Evolutionary conservation across 2,888 invertebrate species (phyloP).

Genomic region (Alcis repandata): DNA sequence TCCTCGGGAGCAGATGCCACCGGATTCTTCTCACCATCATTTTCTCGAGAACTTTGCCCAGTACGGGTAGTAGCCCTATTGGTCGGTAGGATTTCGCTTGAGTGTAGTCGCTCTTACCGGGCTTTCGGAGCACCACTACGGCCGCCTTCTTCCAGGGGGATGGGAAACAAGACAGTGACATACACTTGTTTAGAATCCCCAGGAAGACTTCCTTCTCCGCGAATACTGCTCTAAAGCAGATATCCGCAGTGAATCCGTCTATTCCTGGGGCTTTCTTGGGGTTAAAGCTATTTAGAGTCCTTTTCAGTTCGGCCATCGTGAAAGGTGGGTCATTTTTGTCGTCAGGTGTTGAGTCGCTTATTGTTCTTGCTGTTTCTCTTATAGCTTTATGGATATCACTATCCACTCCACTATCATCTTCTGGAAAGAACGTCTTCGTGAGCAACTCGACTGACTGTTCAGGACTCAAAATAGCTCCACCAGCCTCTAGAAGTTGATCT

Average conservation of each 20-base stretch:
- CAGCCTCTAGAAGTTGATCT: neutral
- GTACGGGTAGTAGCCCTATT: constrained; percentile 40
- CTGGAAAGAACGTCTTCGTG: constrained; percentile 22
- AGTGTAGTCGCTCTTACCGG: constrained; percentile 41
- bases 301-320: constrained; percentile 21
- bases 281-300: constrained; percentile 15
- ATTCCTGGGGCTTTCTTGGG: constrained; percentile 45
- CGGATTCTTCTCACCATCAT: neutral
- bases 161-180: constrained; percentile 36
- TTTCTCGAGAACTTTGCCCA: constrained; percentile 37
- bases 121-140: constrained; percentile 43
- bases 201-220: constrained; percentile 32
- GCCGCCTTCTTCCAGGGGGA: constrained; percentile 42
- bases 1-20: neutral
- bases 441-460: constrained; percentile 4
- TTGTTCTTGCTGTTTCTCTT: neutral
- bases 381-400: neutral
- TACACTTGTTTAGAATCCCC: constrained; percentile 39
- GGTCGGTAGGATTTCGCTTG: neutral
- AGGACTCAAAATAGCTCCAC: neutral
- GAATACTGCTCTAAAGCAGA: constrained; percentile 34
- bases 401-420: neutral
- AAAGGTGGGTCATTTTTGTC: constrained; percentile 35
- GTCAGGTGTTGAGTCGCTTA: neutral
- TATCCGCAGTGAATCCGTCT: constrained; percentile 49